Conservation (phyloP, 2,888 invertebrate genomes). For the Heteromurus nitidus region DNA sequence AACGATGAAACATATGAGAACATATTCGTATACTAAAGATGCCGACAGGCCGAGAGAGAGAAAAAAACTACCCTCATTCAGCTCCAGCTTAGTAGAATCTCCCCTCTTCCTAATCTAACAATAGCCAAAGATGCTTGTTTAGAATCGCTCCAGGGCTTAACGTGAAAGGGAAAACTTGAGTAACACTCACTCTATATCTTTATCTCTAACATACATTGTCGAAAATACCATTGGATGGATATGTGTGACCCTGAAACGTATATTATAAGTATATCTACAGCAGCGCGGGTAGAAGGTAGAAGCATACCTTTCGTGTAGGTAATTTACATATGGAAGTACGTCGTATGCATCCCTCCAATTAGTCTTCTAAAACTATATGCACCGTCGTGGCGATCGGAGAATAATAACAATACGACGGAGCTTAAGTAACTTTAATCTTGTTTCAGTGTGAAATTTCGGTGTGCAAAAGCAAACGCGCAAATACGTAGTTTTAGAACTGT, state of each 20-base stretch:
- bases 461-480: too few relatives aligned
- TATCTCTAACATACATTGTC: too few relatives aligned
- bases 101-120: not conserved
- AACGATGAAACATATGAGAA: too few relatives aligned
- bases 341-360: too few relatives aligned
- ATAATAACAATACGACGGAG: too few relatives aligned
- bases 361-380: too few relatives aligned
- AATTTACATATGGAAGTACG: not conserved
- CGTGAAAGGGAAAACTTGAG: not conserved
- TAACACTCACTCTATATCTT: not conserved
- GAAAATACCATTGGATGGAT: not conserved
- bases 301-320: too few relatives aligned
- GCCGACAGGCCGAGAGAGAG: not conserved
- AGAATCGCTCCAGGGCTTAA: not conserved
- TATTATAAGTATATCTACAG: not conserved
- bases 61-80: not conserved
- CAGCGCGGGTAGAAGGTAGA: not conserved
- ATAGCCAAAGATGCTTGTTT: not conserved
- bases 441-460: too few relatives aligned
- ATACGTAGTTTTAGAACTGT: too few relatives aligned
- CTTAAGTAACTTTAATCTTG: too few relatives aligned
- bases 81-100: not conserved
- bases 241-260: not conserved
- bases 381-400: too few relatives aligned
- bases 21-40: too few relatives aligned